Percentiles rank a stretch among this genome's conserved stretches.
Evolutionary conservation across 2,113 vertebrate species (phyloP).

Genomic region (Elanoides forficatus): DNA sequence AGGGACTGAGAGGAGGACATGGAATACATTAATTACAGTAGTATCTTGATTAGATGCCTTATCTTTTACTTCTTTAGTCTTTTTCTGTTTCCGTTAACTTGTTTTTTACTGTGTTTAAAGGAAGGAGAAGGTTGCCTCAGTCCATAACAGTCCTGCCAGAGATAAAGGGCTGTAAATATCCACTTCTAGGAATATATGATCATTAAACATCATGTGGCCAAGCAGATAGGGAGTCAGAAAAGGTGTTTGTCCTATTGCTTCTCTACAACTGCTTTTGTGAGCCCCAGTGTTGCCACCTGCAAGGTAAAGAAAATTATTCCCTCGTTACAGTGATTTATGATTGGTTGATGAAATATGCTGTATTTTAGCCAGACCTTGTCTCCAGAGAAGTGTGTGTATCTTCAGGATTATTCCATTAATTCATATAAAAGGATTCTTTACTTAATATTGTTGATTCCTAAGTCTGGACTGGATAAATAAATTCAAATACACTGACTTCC

Average conservation of each 20-base stretch:
- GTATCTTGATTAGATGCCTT: neutral
- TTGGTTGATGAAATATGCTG: neutral
- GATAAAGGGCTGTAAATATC: neutral
- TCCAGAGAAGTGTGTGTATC: neutral
- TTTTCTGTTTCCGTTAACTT: neutral
- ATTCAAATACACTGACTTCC: neutral
- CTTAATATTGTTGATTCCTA: neutral
- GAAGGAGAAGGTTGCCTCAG: neutral
- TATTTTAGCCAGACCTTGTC: neutral
- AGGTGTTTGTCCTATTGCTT: neutral
- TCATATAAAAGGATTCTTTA: neutral
- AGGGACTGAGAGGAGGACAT: neutral
- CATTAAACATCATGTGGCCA: neutral
- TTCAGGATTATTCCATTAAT: neutral
- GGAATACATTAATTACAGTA: neutral
- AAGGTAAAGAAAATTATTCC: neutral
- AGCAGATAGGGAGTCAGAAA: neutral
- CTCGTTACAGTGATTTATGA: neutral
- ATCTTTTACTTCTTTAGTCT: neutral
- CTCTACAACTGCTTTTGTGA: neutral
- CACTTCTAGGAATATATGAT: neutral
- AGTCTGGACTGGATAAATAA: neutral
- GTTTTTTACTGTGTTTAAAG: neutral
- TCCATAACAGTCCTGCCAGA: neutral
- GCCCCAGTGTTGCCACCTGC: neutral